phyloP scores from a whole-genome alignment of 2,113 vertebrate species.

The Paradisaea rubra region DNA sequence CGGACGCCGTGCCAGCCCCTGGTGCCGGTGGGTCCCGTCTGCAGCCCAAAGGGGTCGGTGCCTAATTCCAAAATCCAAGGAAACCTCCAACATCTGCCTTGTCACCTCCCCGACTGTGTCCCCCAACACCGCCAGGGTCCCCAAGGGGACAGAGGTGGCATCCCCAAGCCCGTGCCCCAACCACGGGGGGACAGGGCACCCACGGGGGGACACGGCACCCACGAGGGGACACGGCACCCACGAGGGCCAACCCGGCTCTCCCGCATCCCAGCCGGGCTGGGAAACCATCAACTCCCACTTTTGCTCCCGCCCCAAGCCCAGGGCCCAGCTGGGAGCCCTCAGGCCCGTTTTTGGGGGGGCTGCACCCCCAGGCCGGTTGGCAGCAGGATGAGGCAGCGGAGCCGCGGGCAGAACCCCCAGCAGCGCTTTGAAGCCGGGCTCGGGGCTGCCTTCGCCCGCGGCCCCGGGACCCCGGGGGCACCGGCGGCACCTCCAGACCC shows the following conservation, averaged over 20 bases:
- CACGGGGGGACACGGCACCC: neutral
- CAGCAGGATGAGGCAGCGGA: neutral
- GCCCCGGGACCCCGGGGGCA: neutral
- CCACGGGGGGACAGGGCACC: neutral
- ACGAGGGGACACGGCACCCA: neutral
- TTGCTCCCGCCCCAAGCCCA: neutral
- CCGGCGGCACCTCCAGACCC: neutral
- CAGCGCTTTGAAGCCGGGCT: neutral
- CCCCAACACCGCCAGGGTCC: neutral
- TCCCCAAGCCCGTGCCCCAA: fast-evolving
- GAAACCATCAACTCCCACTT: fast-evolving
- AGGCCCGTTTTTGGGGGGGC: neutral
- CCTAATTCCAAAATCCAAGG: neutral
- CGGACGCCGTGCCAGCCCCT: neutral
- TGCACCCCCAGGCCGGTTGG: neutral
- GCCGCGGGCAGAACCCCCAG: neutral
- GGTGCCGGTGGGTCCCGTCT: neutral
- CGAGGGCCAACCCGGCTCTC: fast-evolving
- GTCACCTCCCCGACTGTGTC: fast-evolving
- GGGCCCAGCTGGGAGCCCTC: neutral
- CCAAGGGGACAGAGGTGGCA: fast-evolving
- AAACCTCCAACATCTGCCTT: neutral
- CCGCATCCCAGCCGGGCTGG: fast-evolving
- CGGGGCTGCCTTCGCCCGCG: neutral
- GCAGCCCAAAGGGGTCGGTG: neutral